These are phyloP conservation scores for Tinamus major DNA, from an alignment of 2,797 vertebrate genomes.

Conservation along the genomic window DNA sequence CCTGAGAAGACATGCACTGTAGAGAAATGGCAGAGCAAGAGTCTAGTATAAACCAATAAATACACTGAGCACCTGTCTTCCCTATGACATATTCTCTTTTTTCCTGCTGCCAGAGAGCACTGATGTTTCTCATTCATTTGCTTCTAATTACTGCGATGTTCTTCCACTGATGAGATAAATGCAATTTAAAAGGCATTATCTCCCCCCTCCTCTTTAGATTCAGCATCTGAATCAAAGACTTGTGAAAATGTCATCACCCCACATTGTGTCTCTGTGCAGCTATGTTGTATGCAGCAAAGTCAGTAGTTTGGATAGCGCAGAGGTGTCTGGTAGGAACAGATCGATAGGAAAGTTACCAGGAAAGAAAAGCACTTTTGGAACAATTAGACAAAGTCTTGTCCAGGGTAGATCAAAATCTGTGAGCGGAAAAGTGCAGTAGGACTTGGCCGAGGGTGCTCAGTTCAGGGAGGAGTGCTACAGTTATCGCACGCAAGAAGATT, in stretches of 20 bases:
- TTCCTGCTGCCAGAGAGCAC: slow-evolving; percentile 25
- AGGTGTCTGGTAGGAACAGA: background rate
- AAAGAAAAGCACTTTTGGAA: background rate
- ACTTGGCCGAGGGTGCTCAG: rapidly evolving
- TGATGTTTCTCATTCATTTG: slow-evolving; percentile 53
- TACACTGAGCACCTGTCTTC: slow-evolving; percentile 22
- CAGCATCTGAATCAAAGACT: background rate
- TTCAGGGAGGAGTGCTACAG: background rate
- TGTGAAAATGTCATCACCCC: background rate
- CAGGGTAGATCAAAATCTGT: background rate
- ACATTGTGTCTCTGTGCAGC: background rate
- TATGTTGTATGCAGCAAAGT: background rate
- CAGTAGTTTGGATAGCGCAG: no score
- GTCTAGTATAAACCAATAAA: background rate
- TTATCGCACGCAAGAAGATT: background rate
- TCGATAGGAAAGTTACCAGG: background rate
- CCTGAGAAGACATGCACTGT: background rate
- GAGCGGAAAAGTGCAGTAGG: background rate
- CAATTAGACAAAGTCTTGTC: background rate
- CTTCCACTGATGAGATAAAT: slow-evolving; percentile 41
- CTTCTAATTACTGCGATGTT: slow-evolving; percentile 25
- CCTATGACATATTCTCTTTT: background rate
- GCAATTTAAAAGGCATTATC: background rate
- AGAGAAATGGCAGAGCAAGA: background rate
- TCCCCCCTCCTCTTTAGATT: background rate